Evolutionary conservation across 2,113 vertebrate species (phyloP).

Genomic region (Coregonus clupeaformis): DNA sequence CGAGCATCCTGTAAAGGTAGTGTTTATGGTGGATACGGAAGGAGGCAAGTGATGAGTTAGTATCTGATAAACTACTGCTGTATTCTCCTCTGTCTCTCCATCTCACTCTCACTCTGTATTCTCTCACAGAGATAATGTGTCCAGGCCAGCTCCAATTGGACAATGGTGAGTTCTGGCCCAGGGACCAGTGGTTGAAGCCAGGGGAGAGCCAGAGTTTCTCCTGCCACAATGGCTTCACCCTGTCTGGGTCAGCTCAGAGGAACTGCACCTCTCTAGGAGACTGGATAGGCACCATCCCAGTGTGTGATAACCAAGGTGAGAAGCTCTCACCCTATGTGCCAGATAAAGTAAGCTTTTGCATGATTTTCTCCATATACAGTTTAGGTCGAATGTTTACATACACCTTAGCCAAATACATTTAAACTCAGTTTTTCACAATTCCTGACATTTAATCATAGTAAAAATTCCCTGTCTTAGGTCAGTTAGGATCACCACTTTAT

Average conservation of each 20-base stretch:
- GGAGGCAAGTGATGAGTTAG: neutral
- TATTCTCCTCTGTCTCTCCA: neutral
- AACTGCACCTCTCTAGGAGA: conserved; percentile 75
- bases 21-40: neutral
- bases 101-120: neutral
- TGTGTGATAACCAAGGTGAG: conserved; percentile 78
- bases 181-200: conserved; percentile 56
- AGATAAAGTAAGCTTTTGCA: neutral
- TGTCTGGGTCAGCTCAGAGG: conserved; percentile 73
- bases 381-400: too few species aligned
- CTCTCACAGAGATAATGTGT: conserved; percentile 73
- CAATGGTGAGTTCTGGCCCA: conserved; percentile 75
- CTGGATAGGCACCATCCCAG: conserved; percentile 79
- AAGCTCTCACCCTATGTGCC: neutral
- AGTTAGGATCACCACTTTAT: too few species aligned
- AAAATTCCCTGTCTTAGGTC: too few species aligned
- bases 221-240: conserved; percentile 75
- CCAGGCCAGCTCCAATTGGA: conserved; percentile 77
- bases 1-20: conserved; percentile 77
- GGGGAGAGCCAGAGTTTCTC: conserved; percentile 77
- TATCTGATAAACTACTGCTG: neutral
- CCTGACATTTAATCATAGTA: too few species aligned
- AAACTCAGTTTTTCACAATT: too few species aligned
- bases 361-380: neutral
- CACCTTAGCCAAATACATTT: too few species aligned